Conservation (phyloP, 2,888 invertebrate genomes). For the Bembecia ichneumoniformis region DNA sequence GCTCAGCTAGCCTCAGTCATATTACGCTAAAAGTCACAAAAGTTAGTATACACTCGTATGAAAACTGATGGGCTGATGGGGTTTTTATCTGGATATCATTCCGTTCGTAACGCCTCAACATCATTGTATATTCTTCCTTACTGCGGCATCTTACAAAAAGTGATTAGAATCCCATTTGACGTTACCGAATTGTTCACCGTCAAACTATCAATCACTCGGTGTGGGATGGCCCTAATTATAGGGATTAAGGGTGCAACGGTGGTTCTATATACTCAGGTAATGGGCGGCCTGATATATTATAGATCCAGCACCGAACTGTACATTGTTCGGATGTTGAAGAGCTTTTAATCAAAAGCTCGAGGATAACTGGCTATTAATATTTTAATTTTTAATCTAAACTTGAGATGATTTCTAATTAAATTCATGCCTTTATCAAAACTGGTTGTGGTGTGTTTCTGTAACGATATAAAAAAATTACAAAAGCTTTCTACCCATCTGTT, state of each 20-base stretch:
- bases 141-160: slow-evolving; percentile 30
- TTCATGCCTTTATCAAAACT: too few species aligned
- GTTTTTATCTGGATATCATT: too few species aligned
- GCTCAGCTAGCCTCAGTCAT: too few species aligned
- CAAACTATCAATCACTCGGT: slow-evolving; percentile 60
- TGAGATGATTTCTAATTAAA: too few species aligned
- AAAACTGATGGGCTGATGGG: too few species aligned
- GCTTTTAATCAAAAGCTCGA: slow-evolving; percentile 31
- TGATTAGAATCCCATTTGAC: slow-evolving; percentile 60
- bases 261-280: slow-evolving; percentile 40
- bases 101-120: too few species aligned
- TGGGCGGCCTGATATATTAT: slow-evolving; percentile 35
- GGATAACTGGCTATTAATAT: not conserved
- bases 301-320: slow-evolving; percentile 29
- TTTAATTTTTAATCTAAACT: not conserved
- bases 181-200: slow-evolving; percentile 28
- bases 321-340: slow-evolving; percentile 32
- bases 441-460: too few species aligned
- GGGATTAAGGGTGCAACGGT: slow-evolving; percentile 52
- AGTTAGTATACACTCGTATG: too few species aligned
- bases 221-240: slow-evolving; percentile 65
- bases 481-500: too few species aligned
- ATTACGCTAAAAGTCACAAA: too few species aligned
- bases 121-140: not conserved
- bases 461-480: too few species aligned